These are phyloP conservation scores for Cenopis cana DNA, from an alignment of 2,888 invertebrate genomes.

Conservation along the genomic window DNA sequence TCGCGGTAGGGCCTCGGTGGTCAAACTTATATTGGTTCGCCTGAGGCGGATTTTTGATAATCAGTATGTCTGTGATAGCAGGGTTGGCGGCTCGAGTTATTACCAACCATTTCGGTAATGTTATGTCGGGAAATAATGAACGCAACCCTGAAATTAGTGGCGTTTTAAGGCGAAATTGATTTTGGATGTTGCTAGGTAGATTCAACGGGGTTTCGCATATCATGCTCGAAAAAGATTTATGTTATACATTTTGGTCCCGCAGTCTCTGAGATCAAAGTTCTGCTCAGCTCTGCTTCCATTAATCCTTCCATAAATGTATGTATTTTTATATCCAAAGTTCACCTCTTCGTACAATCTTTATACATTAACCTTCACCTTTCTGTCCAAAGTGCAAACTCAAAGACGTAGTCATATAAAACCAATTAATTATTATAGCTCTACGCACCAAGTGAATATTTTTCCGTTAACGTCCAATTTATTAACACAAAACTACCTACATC, in stretches of 20 bases:
- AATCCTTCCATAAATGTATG: too few relatives aligned
- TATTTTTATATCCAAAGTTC: too few relatives aligned
- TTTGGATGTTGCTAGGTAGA: conserved; percentile 7
- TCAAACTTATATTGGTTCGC: not conserved
- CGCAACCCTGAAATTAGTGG: conserved; percentile 45
- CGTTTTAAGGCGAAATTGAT: conserved; percentile 45
- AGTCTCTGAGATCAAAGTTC: too few relatives aligned
- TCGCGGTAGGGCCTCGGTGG: not conserved
- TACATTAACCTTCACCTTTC: too few relatives aligned
- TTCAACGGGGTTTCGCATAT: not conserved
- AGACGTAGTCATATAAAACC: not conserved
- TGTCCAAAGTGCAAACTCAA: not conserved
- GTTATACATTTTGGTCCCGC: too few relatives aligned
- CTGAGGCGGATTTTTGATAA: not conserved
- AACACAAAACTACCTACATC: conserved; percentile 2
- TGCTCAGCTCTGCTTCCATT: too few relatives aligned
- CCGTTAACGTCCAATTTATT: conserved; percentile 11
- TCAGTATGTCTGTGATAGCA: conserved; percentile 35
- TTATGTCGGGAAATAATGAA: conserved; percentile 46
- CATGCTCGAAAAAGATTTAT: too few relatives aligned
- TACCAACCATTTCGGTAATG: conserved; percentile 48
- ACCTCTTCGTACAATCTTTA: too few relatives aligned
- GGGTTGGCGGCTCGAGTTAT: conserved; percentile 56
- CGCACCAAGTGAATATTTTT: not conserved
- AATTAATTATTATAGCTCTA: conserved; percentile 5